Base-by-base conservation (phyloP, 1,140 invertebrate species). In the Mylabris phalerata region DNA sequence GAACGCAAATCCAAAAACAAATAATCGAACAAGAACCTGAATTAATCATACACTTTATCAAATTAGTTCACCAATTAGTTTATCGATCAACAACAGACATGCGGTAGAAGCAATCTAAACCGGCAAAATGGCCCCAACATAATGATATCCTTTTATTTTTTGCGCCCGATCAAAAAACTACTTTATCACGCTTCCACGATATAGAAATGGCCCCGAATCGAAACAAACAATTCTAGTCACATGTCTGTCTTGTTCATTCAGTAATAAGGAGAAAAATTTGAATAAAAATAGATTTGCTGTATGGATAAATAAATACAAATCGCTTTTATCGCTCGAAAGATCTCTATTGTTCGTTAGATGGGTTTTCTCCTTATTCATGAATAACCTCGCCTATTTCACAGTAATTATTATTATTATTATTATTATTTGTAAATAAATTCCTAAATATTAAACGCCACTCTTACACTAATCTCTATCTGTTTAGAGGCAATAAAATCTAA, bases 21-120 rank as follows among this genome's bases (percentile, higher is more conserved):
- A 32, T 5, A 32, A 62, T 52, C 49, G 50, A 38, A 42, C 3
- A n/a, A 4, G 6, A 47, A 55, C 9, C 11, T 2, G 39, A 25
- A 46, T 62, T 67, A 70, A 71, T 71, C 70, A 68, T 63, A 68
- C 67, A 70, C 66, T 70, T 70, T 70, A 70, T 72, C 70, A 70
- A 70, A 70, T 66, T 61, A 64, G 64, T 68, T 67, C 63, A 66
- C 64, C 50, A 63, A 57, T 54, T 61, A 32, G 32, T 32, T 32
- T 32, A 32, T 59, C 57, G 58, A 61, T 61, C 64, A 61, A 60
- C 7, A 64, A 61, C 67, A 66, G 64, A 49, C 64, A 62, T 64
- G 64, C 62, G 66, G 66, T 59, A 55, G 59, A 49, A 19, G 51
- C 49, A 57, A 25, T 42, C 38, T 47, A 40, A 56, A 57, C 46